phyloP scores from a whole-genome alignment of 2,888 invertebrate genomes.

The Sericinus montela region DNA sequence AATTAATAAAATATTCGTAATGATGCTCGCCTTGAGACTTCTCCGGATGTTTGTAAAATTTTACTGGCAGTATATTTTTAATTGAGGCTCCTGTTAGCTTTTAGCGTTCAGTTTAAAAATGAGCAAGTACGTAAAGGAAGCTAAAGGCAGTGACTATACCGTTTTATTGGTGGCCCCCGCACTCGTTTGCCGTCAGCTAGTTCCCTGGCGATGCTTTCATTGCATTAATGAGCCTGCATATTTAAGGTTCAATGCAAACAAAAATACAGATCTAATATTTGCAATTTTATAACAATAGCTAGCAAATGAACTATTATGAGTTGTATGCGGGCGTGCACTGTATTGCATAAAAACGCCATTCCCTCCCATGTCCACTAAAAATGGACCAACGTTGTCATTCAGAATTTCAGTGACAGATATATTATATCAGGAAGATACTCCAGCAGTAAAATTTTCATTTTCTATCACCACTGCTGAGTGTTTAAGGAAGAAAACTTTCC shows the following conservation, averaged over 20 bases:
- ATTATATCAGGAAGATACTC: no score
- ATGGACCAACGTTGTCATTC: no score
- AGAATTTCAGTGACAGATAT: no score
- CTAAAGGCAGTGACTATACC: slow-evolving; percentile 29
- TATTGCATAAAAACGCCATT: no score
- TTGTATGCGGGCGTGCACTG: neutral
- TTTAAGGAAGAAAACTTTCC: no score
- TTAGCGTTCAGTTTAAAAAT: slow-evolving; percentile 22
- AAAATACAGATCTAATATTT: slow-evolving; percentile 36
- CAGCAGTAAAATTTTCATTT: no score
- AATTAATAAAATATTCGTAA: neutral
- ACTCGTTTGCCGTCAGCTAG: slow-evolving; percentile 27
- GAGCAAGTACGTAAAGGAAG: slow-evolving; percentile 25
- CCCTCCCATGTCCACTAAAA: no score
- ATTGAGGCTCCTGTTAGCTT: slow-evolving; percentile 12
- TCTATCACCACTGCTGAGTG: no score
- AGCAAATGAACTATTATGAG: neutral
- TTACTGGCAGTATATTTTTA: neutral
- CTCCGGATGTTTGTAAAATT: neutral
- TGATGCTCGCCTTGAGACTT: neutral
- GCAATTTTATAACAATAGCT: slow-evolving; percentile 16
- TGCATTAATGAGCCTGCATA: slow-evolving; percentile 58
- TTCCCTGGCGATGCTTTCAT: slow-evolving; percentile 41
- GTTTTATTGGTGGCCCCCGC: slow-evolving; percentile 40
- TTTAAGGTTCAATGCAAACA: slow-evolving; percentile 46